phyloP scores from a whole-genome alignment of 1,140 invertebrate genomes.

The Phenacoccus solenopsis region DNA sequence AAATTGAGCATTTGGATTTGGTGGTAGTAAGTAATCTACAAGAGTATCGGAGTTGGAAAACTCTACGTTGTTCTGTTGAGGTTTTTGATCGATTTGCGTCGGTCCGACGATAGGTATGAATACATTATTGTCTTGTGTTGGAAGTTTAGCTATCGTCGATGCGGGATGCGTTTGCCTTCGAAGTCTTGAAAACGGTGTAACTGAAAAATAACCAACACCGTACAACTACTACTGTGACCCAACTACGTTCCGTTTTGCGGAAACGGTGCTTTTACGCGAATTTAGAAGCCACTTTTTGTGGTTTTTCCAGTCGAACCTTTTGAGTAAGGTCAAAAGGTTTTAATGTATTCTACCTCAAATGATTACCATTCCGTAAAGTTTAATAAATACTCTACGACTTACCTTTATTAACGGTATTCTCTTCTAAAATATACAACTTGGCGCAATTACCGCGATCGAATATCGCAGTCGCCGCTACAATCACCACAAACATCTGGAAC shows the following conservation, averaged over 20 bases:
- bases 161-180: conserved; percentile 23
- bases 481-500: not conserved
- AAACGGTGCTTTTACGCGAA: too few relatives aligned
- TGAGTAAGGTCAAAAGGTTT: too few relatives aligned
- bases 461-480: not conserved
- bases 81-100: not conserved
- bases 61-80: not conserved
- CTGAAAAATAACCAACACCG: conserved; percentile 12
- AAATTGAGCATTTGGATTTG: not conserved
- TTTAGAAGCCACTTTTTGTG: not conserved
- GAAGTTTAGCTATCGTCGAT: conserved; percentile 22
- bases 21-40: not conserved
- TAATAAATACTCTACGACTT: too few relatives aligned
- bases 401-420: not conserved
- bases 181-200: conserved; percentile 2
- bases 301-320: too few relatives aligned
- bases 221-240: not conserved
- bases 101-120: conserved; percentile 6
- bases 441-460: not conserved
- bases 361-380: too few relatives aligned
- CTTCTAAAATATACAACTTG: not conserved
- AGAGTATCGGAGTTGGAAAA: not conserved
- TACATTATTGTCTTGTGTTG: not conserved
- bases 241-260: not conserved
- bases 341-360: too few relatives aligned